Conservation (phyloP, 2,113 vertebrate genomes). For the Microtus richardsoni region DNA sequence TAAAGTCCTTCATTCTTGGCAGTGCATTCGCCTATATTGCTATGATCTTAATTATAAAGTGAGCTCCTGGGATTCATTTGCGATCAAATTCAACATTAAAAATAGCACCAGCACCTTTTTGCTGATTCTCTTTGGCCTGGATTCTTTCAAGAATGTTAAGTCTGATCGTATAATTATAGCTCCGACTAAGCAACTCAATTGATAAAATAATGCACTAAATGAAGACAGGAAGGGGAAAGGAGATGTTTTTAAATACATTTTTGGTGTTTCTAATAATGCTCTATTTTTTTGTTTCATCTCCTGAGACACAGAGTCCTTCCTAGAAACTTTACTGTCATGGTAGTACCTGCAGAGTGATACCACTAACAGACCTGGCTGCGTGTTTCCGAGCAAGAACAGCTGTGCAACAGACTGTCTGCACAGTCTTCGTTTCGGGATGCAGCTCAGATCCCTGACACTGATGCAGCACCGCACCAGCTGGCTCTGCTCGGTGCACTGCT, state of each 20-base stretch:
- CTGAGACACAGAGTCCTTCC: constrained; percentile 61
- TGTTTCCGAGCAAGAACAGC: constrained; percentile 91
- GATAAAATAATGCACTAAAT: constrained; percentile 6
- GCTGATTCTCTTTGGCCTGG: not conserved
- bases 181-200: constrained; percentile 48
- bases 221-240: not conserved
- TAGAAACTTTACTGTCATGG: constrained; percentile 80
- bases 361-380: constrained; percentile 88
- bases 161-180: not conserved
- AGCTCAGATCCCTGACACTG: constrained; percentile 86
- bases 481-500: constrained; percentile 85
- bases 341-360: constrained; percentile 88
- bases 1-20: not conserved
- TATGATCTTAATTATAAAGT: not conserved
- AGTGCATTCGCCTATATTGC: not conserved
- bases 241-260: constrained; percentile 23
- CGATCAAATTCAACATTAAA: constrained; percentile 17
- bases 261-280: constrained; percentile 55
- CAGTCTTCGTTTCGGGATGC: constrained; percentile 86
- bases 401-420: constrained; percentile 90
- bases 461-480: constrained; percentile 88
- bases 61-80: not conserved
- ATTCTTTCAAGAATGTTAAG: constrained; percentile 49
- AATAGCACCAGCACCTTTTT: constrained; percentile 20
- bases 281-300: constrained; percentile 36